phyloP scores from a whole-genome alignment of 2,888 invertebrate species.

The Stegophylla sp. region DNA sequence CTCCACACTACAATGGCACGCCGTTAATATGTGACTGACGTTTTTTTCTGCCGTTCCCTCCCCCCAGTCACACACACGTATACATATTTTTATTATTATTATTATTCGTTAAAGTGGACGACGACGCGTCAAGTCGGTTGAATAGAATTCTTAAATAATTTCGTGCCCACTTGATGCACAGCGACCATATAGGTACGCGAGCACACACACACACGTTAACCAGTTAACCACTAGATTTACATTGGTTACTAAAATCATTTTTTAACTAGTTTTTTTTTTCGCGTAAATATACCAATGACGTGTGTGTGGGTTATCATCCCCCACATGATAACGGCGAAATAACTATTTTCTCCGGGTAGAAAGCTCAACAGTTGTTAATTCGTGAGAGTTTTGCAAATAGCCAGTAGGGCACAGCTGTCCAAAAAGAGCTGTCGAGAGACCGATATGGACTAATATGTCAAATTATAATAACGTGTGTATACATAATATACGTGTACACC shows the following conservation, averaged over 20 bases:
- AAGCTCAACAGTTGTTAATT: neutral
- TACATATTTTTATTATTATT: neutral
- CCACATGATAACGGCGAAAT: neutral
- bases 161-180: conserved; percentile 51
- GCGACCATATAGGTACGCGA: conserved; percentile 2
- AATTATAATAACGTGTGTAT: conserved; percentile 14
- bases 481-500: neutral
- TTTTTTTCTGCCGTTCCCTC: conserved; percentile 35
- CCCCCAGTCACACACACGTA: neutral
- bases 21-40: conserved; percentile 50
- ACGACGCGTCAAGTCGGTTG: conserved; percentile 48
- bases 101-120: conserved; percentile 51
- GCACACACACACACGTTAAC: neutral
- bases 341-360: neutral
- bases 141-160: conserved; percentile 58
- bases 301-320: neutral
- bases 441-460: conserved; percentile 11
- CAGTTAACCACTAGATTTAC: neutral
- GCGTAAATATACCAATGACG: neutral
- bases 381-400: conserved; percentile 33
- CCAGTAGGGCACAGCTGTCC: neutral
- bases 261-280: neutral
- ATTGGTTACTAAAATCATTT: conserved; percentile 39
- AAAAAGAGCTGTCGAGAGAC: neutral
- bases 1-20: neutral